phyloP scores from a whole-genome alignment of 2,113 vertebrate species.

The Stigmatopora nigra region DNA sequence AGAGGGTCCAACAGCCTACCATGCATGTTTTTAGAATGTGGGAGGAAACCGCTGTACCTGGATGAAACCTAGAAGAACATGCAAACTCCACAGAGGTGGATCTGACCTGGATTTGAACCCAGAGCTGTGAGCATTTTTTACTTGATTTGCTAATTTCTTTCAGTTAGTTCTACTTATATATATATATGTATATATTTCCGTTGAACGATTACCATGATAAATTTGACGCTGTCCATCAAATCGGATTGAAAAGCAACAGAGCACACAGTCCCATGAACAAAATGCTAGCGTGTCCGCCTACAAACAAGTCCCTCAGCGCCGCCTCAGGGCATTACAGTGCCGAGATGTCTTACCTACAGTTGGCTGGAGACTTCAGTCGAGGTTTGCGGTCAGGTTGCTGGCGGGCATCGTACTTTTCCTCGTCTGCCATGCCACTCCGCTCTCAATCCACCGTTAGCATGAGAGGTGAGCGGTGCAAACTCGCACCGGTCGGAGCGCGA shows the following conservation, averaged over 20 bases:
- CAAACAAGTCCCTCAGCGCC: background rate
- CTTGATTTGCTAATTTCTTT: too few species aligned
- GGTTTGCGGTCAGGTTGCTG: constrained; percentile 62
- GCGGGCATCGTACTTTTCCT: constrained; percentile 74
- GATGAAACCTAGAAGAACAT: too few species aligned
- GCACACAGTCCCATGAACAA: background rate
- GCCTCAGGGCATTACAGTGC: background rate
- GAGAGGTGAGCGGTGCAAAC: constrained; percentile 14
- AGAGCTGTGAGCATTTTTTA: too few species aligned
- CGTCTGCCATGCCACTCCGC: constrained; percentile 77
- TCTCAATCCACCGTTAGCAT: constrained; percentile 22
- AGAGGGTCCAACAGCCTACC: too few species aligned
- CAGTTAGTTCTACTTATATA: too few species aligned
- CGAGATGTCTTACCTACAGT: constrained; percentile 75
- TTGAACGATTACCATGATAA: too few species aligned
- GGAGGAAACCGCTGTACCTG: too few species aligned
- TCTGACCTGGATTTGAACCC: too few species aligned
- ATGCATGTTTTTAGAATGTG: too few species aligned
- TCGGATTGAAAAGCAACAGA: background rate
- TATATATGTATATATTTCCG: too few species aligned
- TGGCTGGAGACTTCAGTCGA: constrained; percentile 75
- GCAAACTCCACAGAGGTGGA: too few species aligned
- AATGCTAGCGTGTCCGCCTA: background rate
- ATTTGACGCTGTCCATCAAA: background rate
- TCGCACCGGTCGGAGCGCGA: background rate